Conservation (phyloP, 35 echinoderm and acorn worm species). For the Anneissia japonica region DNA sequence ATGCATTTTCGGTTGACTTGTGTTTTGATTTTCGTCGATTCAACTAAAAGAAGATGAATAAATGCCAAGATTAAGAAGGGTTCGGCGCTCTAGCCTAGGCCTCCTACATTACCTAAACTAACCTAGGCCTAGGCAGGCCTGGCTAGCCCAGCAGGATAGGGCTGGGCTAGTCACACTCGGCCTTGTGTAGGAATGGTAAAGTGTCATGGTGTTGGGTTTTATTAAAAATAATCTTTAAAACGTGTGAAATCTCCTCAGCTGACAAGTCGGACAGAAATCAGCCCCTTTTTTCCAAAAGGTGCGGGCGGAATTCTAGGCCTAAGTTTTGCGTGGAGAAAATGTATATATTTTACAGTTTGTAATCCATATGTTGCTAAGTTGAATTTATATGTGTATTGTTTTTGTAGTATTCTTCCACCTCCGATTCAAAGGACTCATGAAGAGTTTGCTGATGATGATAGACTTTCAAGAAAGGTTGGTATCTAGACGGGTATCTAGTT, state of each 20-base stretch:
- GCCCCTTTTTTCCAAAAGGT: background rate
- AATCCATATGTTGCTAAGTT: no score
- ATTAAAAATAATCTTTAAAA: no score
- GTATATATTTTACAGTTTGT: background rate
- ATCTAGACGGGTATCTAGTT: background rate
- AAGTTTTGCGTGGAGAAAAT: no score
- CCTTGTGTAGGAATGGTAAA: no score
- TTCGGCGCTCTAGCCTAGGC: no score
- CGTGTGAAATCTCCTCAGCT: background rate
- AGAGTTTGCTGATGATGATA: slow-evolving; percentile 50
- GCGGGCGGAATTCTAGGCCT: no score
- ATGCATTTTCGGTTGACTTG: background rate
- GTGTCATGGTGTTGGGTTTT: no score
- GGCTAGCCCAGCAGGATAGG: no score
- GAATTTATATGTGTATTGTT: background rate
- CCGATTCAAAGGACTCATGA: slow-evolving; percentile 74
- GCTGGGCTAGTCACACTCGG: no score
- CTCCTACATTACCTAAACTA: no score
- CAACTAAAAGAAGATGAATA: background rate
- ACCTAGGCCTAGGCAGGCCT: no score
- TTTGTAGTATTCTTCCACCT: slow-evolving; percentile 67
- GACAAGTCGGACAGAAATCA: background rate
- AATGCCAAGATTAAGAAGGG: no score
- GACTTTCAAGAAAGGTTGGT: slow-evolving; percentile 45
- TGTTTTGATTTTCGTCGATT: background rate